A percentile compares a stretch with the other conserved stretches of the same genome.
These are phyloP conservation scores for Diglossa cyanea DNA, from an alignment of 2,797 vertebrate species.

Conservation along the genomic window DNA sequence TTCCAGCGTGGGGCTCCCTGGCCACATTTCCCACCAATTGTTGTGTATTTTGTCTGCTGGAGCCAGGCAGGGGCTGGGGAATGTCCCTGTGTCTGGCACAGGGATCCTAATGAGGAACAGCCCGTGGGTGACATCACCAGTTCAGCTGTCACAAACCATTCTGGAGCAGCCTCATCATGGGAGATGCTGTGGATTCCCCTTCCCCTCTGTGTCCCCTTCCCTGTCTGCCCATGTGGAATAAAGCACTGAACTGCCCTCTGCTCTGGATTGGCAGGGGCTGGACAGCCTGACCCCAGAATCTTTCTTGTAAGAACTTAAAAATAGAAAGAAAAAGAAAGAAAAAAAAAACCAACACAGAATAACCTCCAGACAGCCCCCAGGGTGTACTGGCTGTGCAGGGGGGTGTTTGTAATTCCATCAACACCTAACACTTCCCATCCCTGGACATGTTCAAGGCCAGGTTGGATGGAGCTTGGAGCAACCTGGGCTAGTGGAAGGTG, in stretches of 20 bases:
- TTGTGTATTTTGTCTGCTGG: not conserved
- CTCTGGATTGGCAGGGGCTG: not conserved
- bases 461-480: not conserved
- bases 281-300: not conserved
- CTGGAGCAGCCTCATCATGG: not conserved
- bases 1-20: fast-evolving
- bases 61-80: not conserved
- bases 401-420: not conserved
- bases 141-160: constrained; percentile 4
- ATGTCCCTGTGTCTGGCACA: not conserved
- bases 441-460: not conserved
- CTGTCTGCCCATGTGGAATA: not conserved
- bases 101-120: not conserved
- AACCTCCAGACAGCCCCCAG: not conserved
- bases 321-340: not conserved
- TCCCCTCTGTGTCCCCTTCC: not conserved
- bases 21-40: not conserved
- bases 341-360: fast-evolving
- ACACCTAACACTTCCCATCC: not conserved
- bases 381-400: fast-evolving
- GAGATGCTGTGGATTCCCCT: not conserved
- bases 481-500: not conserved
- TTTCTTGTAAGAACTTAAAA: not conserved
- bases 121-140: not conserved
- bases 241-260: not conserved